Conservation (phyloP, 2,797 vertebrate genomes). For the Heteromormyrus szaboi region DNA sequence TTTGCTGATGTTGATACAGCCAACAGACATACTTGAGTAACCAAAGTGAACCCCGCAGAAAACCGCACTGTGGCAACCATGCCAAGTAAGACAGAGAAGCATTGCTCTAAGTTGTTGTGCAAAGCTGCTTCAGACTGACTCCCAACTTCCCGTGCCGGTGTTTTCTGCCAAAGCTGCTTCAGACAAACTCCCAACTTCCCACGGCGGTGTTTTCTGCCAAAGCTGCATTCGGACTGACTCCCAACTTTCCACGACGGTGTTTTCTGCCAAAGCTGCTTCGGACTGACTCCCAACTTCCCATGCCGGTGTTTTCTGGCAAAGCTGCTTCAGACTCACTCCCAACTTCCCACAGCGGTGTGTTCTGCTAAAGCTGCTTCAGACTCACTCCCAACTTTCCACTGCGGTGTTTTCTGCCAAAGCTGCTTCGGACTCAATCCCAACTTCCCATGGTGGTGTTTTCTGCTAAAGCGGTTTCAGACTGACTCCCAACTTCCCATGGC, state of each 20-base stretch:
- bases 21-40: no score
- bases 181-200: no score
- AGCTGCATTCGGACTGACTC: neutral
- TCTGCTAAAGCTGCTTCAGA: neutral
- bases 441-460: neutral
- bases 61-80: neutral
- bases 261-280: neutral
- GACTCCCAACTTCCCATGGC: neutral
- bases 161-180: no score
- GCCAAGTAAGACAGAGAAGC: neutral
- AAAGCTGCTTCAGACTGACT: neutral
- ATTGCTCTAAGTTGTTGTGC: neutral
- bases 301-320: neutral
- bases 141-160: no score
- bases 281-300: neutral
- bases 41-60: neutral
- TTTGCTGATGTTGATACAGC: neutral
- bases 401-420: neutral
- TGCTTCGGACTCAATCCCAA: neutral
- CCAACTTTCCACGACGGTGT: neutral
- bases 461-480: neutral
- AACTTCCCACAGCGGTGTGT: neutral
- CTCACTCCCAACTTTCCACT: neutral
- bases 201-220: no score
- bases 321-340: neutral